Evolutionary conservation across 30 jellyfish, hydroid and myxozoan genomes (phyloP), one percentile per base, ranked within the genome.

Genomic region (Aurelia aurita): DNA sequence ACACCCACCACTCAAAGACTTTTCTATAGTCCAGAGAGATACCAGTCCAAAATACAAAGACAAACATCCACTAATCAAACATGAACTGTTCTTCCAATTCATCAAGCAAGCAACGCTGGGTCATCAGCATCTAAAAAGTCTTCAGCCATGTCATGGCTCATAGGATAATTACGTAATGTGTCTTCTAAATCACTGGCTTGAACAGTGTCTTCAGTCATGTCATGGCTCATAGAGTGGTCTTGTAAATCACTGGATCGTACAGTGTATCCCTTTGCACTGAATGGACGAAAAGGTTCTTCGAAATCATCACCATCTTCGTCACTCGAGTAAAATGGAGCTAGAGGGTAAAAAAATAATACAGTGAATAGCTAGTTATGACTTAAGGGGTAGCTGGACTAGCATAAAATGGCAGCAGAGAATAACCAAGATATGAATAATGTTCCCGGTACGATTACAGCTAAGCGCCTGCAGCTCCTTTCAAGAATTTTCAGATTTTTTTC

Each of bases 61-160:
- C 54, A 9, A 49, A 11, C 12, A 34, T 25, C 31, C 19, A n/a
- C 51, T 58, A 66, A 18, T 68, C 85, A 67, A 81, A 67, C 85
- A 67, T 26, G 39, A 80, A 81, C 53, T 32, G 91, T 23, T 81
- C 85, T 32, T 81, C 91, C 15, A 81, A 21, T 54, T 81, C 91
- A 55, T 81, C 80, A 27, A 81, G 72, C 80, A 27, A 81, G 72
- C 21, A 81, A 55, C n/a, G 91, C 91, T 47, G 91, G 91, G 12
- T 81, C 91, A 54, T 81, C 91, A 9, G 91, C 91, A 15, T 69
- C 91, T 34, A 81, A 57, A 68, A 81, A 81, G 35, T 81, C 91
- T 69, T 81, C 85, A 25, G 64, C 90, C 23, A 63, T 58, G 4
- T 79, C 82, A 25, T 11, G 74, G 23, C 74, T 44, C 28, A 35